These are phyloP conservation scores for Helicoverpa assulta DNA, from an alignment of 2,888 invertebrate genomes.

Conservation along the genomic window DNA sequence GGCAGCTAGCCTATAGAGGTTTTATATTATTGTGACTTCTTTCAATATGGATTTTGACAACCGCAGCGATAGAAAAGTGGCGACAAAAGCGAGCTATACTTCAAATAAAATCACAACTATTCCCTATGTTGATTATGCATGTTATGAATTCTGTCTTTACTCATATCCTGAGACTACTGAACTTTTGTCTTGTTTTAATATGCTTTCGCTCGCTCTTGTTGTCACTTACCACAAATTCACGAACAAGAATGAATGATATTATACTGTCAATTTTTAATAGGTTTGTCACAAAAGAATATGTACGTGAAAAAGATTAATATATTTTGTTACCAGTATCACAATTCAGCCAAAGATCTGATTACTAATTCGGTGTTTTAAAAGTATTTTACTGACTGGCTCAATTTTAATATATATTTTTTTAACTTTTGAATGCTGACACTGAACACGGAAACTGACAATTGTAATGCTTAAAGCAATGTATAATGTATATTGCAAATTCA, in stretches of 20 bases:
- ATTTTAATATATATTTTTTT: conserved; percentile 31
- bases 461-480: too few relatives aligned
- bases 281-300: conserved; percentile 45
- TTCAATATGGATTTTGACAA: background rate
- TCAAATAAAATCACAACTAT: background rate
- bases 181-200: background rate
- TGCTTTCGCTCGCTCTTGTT: conserved; percentile 20
- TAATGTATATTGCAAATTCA: conserved; percentile 9
- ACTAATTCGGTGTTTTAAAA: conserved; percentile 20
- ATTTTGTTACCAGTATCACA: conserved; percentile 50
- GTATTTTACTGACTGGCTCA: conserved; percentile 41
- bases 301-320: conserved; percentile 13
- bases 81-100: background rate
- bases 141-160: too few relatives aligned
- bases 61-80: conserved; percentile 1
- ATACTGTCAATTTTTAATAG: conserved; percentile 19
- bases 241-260: conserved; percentile 28
- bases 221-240: conserved; percentile 8
- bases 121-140: background rate
- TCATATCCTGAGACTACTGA: too few relatives aligned
- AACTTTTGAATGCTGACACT: conserved; percentile 10
- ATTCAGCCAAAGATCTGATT: conserved; percentile 59
- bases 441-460: background rate
- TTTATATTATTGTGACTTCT: background rate
- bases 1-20: conserved; percentile 40